Conservation (phyloP, 2,888 invertebrate genomes). For the Ophion slaviceki region DNA sequence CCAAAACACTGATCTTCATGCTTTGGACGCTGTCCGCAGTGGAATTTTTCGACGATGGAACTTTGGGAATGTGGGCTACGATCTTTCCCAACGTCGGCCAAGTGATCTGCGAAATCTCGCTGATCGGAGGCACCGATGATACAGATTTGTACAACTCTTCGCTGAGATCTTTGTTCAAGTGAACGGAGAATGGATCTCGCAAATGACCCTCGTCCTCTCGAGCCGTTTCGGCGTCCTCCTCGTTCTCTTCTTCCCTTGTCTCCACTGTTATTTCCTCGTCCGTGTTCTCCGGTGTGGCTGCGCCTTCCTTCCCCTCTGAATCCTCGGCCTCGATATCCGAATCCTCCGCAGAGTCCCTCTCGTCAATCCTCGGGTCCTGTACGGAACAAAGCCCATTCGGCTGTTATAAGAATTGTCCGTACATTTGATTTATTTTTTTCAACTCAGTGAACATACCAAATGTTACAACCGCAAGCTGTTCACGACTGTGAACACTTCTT, state of each 20-base stretch:
- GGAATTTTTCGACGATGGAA: constrained; percentile 74
- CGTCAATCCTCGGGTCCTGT: constrained; percentile 16
- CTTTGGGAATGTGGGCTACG: constrained; percentile 86
- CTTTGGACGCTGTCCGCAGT: constrained; percentile 74
- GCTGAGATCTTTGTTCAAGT: constrained; percentile 88
- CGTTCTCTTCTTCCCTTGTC: constrained; percentile 71
- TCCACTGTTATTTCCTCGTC: constrained; percentile 67
- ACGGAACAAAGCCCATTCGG: neutral
- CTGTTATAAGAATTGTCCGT: too few relatives aligned
- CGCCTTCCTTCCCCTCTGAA: constrained; percentile 16
- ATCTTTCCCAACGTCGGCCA: constrained; percentile 89
- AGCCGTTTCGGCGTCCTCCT: constrained; percentile 81
- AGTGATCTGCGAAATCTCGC: constrained; percentile 82
- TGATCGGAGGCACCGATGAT: constrained; percentile 84
- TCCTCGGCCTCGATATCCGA: constrained; percentile 64
- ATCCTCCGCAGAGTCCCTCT: constrained; percentile 31
- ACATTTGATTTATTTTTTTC: too few relatives aligned
- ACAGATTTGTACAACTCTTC: constrained; percentile 87
- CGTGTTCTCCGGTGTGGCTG: constrained; percentile 52
- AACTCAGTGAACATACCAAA: too few relatives aligned
- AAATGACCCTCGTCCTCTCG: constrained; percentile 80
- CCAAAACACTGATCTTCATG: constrained; percentile 84
- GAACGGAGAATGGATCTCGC: constrained; percentile 88
- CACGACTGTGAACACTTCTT: too few relatives aligned
- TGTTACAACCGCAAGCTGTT: too few relatives aligned